Evolutionary conservation across 92 coral and sea anemone genomes (phyloP).

Genomic region (Parazoanthus darwini): DNA sequence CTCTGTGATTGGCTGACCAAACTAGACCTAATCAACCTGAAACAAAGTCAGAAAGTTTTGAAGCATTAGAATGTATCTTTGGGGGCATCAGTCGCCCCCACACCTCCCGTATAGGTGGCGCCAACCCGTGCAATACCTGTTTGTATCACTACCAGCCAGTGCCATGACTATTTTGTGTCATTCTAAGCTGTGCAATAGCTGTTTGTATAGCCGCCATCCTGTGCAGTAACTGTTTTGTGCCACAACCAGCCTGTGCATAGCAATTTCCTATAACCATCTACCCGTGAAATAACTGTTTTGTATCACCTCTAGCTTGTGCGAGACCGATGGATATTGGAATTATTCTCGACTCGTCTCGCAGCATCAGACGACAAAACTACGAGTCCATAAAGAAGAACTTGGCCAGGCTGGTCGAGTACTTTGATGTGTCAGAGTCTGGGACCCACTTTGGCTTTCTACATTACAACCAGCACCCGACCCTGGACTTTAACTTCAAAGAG

Average conservation of each 20-base stretch:
- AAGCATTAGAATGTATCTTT: too few species aligned
- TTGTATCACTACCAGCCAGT: background rate
- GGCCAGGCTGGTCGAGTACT: constrained; percentile 75
- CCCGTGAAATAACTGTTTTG: background rate
- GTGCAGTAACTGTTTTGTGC: background rate
- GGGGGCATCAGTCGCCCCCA: too few species aligned
- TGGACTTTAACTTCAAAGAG: constrained; percentile 78
- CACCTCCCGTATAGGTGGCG: too few species aligned
- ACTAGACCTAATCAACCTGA: too few species aligned
- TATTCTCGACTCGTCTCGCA: constrained; percentile 75
- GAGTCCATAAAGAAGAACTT: constrained; percentile 69
- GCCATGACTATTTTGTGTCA: background rate
- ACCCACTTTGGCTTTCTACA: constrained; percentile 88
- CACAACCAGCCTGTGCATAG: background rate
- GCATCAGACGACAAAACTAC: constrained; percentile 64
- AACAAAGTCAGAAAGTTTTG: too few species aligned
- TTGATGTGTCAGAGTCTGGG: constrained; percentile 73
- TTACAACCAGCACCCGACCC: constrained; percentile 70
- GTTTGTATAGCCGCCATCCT: background rate
- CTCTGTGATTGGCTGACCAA: too few species aligned
- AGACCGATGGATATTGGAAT: constrained; percentile 83
- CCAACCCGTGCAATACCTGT: background rate
- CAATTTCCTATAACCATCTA: background rate
- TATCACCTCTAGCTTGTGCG: constrained; percentile 63
- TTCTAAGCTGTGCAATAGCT: constrained; percentile 58